These are phyloP conservation scores for Zhuqinia jingwanae DNA, from an alignment of 2,888 invertebrate genomes.

Conservation along the genomic window DNA sequence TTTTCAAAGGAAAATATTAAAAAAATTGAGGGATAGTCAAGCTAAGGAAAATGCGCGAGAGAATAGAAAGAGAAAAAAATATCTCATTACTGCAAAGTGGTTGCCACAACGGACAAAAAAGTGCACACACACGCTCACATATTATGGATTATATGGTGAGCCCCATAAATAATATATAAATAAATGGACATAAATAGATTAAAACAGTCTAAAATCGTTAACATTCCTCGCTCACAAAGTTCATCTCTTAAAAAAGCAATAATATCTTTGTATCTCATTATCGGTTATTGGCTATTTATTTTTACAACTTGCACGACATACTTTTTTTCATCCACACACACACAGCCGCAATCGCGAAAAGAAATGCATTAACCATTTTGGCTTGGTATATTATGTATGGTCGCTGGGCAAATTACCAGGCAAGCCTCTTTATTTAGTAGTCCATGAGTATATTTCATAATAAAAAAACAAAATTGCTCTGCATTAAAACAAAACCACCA, in stretches of 20 bases:
- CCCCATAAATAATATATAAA: background rate
- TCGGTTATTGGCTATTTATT: constrained; percentile 41
- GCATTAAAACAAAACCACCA: background rate
- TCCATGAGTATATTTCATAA: background rate
- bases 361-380: background rate
- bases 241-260: background rate
- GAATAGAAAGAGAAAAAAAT: background rate
- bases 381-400: background rate
- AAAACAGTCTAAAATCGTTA: background rate
- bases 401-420: background rate
- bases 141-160: background rate
- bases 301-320: constrained; percentile 27
- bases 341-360: background rate
- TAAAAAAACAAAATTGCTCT: background rate
- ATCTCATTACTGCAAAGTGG: constrained; percentile 5
- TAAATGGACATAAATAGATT: constrained; percentile 1
- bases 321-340: background rate
- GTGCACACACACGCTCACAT: background rate
- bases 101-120: background rate
- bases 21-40: background rate
- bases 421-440: constrained; percentile 13
- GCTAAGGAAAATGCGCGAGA: background rate
- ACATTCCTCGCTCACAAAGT: background rate
- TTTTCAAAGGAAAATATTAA: too few species aligned
- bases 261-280: constrained; percentile 31